Conservation (phyloP, 1,140 invertebrate species). For the Atta texana region DNA sequence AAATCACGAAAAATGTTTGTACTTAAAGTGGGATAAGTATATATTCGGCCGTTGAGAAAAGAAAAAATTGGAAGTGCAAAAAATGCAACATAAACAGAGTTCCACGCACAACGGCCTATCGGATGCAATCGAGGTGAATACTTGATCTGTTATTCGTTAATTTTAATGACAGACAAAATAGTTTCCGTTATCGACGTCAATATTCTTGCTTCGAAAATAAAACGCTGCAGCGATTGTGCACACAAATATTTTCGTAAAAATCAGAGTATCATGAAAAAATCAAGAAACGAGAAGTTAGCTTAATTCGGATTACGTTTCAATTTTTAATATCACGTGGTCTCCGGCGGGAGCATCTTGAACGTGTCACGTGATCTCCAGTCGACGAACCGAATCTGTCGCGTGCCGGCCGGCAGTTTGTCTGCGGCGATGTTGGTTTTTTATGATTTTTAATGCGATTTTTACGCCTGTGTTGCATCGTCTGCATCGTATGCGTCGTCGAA, state of each 20-base stretch:
- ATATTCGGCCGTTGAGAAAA: no score
- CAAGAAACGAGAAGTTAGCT: background rate
- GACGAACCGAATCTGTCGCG: background rate
- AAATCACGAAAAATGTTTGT: no score
- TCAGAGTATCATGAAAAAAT: no score
- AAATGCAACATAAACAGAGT: background rate
- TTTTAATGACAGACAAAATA: background rate
- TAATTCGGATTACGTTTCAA: background rate
- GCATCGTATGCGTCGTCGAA: background rate
- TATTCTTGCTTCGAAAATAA: background rate
- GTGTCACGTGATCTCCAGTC: background rate
- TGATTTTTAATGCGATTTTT: background rate
- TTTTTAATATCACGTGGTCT: conserved; percentile 19
- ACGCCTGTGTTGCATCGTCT: background rate
- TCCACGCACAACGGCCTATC: background rate
- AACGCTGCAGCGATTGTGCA: background rate
- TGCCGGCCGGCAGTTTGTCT: background rate
- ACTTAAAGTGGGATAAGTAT: no score
- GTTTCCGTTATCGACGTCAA: no score
- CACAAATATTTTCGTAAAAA: no score
- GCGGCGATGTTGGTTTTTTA: background rate
- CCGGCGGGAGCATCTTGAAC: conserved; percentile 23
- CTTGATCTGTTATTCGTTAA: background rate
- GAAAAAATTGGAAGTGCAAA: no score
- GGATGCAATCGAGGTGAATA: background rate